A percentile compares a stretch with the other conserved stretches of the same genome.
These are phyloP conservation scores for Lasioglossum marginatum DNA, from an alignment of 2,888 invertebrate species.

Conservation along the genomic window DNA sequence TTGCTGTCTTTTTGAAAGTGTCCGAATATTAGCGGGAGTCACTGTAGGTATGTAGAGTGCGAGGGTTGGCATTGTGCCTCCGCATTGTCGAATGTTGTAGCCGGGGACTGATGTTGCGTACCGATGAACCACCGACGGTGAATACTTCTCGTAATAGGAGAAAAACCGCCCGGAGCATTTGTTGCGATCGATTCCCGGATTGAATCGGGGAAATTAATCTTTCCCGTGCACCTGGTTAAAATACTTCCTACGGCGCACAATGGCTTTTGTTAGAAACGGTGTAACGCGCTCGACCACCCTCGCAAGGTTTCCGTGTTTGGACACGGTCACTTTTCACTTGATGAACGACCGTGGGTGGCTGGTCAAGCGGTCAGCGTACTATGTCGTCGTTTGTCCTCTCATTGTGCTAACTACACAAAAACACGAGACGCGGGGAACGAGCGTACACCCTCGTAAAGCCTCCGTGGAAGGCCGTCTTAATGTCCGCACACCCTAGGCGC, in stretches of 20 bases:
- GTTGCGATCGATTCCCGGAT: slow-evolving; percentile 4
- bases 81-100: neutral
- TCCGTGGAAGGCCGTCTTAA: slow-evolving; percentile 29
- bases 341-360: slow-evolving; percentile 68
- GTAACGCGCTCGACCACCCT: slow-evolving; percentile 65
- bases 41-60: neutral
- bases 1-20: too few relatives aligned
- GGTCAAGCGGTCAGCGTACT: slow-evolving; percentile 64
- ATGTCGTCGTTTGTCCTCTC: slow-evolving; percentile 76
- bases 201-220: slow-evolving; percentile 42
- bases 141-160: neutral
- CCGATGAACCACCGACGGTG: neutral
- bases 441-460: slow-evolving; percentile 59
- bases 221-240: slow-evolving; percentile 32
- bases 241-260: slow-evolving; percentile 18
- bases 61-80: neutral
- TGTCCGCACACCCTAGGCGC: slow-evolving; percentile 35
- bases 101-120: neutral
- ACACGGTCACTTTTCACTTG: slow-evolving; percentile 74
- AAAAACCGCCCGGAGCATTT: neutral
- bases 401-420: slow-evolving; percentile 76
- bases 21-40: too few relatives aligned
- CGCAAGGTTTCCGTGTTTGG: slow-evolving; percentile 77
- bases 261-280: slow-evolving; percentile 35
- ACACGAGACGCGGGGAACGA: slow-evolving; percentile 57